A percentile compares a stretch with the other conserved stretches of the same genome.
Conservation (phyloP, 2,888 invertebrate species). For the Thereva nobilitata region DNA sequence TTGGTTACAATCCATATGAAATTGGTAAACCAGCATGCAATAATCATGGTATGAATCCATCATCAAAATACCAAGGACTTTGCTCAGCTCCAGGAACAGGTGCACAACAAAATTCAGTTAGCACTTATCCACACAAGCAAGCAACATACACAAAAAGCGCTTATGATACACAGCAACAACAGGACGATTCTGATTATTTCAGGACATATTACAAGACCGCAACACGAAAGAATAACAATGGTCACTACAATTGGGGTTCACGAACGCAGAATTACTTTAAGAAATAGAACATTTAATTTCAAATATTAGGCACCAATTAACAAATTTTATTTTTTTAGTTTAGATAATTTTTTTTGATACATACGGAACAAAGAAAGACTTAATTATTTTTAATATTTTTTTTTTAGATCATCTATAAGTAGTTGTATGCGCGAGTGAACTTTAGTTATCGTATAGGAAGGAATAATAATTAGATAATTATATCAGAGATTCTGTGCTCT, state of each 20-base stretch:
- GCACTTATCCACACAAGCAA: constrained; percentile 54
- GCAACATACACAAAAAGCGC: constrained; percentile 47
- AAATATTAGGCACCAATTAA: constrained; percentile 27
- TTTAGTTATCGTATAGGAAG: neutral
- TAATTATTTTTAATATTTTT: constrained; percentile 23
- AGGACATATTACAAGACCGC: constrained; percentile 17
- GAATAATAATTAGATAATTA: too few relatives aligned
- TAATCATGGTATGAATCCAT: constrained; percentile 70
- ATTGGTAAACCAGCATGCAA: constrained; percentile 75
- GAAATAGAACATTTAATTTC: constrained; percentile 19
- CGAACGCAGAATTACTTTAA: constrained; percentile 13
- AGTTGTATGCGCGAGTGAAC: neutral
- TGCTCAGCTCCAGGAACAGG: constrained; percentile 61
- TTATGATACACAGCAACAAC: constrained; percentile 29
- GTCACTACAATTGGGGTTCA: constrained; percentile 15
- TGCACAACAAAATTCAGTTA: constrained; percentile 61
- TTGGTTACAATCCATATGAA: constrained; percentile 75
- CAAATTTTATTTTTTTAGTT: constrained; percentile 19
- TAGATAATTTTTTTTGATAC: neutral
- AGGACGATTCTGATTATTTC: neutral
- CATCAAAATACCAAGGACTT: constrained; percentile 74
- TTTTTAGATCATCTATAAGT: constrained; percentile 14
- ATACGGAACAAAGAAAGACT: constrained; percentile 12
- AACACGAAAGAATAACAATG: constrained; percentile 8
- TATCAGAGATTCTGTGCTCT: too few relatives aligned